A percentile compares a stretch with the other conserved stretches of the same genome.
Conservation (phyloP, 2,113 vertebrate species). For the Salvelinus fontinalis region DNA sequence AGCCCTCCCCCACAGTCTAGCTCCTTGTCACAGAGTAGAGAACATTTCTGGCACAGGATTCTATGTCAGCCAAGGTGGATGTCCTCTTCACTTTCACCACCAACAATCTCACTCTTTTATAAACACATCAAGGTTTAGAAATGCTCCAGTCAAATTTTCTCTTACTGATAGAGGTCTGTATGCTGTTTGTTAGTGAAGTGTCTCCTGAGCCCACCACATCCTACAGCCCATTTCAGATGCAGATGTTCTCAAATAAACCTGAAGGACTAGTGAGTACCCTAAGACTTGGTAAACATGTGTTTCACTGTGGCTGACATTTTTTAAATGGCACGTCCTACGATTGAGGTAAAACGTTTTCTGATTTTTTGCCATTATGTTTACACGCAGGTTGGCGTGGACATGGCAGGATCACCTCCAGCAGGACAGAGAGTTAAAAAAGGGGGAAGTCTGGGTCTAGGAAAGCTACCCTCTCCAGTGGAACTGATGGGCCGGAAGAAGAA, state of each 20-base stretch:
- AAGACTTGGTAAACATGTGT: too few relatives aligned
- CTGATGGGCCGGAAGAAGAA: constrained; percentile 32
- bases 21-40: not conserved
- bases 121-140: constrained; percentile 18
- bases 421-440: not conserved
- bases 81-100: constrained; percentile 1
- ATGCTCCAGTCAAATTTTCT: too few relatives aligned
- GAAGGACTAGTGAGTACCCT: not conserved
- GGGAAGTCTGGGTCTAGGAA: not conserved
- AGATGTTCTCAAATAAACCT: not conserved
- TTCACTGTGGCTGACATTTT: not conserved
- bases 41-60: constrained; percentile 15
- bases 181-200: not conserved
- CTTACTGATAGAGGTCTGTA: not conserved
- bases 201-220: not conserved
- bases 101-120: not conserved
- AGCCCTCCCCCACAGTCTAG: not conserved
- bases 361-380: not conserved
- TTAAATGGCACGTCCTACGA: not conserved
- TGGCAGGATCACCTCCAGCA: not conserved
- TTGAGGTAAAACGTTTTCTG: not conserved
- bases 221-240: not conserved
- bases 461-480: constrained; percentile 35
- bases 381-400: not conserved
- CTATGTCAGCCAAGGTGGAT: constrained; percentile 17